These are phyloP conservation scores for Erebia aethiops DNA, from an alignment of 2,888 invertebrate genomes.

Conservation along the genomic window DNA sequence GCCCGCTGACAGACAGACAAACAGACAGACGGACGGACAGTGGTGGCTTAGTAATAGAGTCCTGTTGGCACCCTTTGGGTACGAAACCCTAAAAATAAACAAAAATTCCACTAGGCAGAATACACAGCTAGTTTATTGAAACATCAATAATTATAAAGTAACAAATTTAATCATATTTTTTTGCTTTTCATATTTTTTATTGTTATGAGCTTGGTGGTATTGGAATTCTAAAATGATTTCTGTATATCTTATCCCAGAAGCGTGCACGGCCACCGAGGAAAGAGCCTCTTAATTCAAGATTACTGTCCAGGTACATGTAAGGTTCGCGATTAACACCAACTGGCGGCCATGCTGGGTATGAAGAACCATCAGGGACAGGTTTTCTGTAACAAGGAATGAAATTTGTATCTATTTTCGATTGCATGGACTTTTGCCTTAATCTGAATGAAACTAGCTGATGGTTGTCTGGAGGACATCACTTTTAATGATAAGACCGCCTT, in stretches of 20 bases:
- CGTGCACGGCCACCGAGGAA: conserved; percentile 43
- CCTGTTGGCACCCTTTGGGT: too few species aligned
- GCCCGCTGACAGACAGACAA: too few species aligned
- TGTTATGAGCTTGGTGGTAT: conserved; percentile 41
- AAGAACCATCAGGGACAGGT: conserved; percentile 43
- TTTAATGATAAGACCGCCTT: too few species aligned
- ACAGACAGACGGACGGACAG: too few species aligned
- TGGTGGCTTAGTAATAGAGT: too few species aligned
- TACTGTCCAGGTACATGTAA: conserved; percentile 52
- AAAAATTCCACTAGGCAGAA: too few species aligned
- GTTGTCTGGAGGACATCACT: too few species aligned
- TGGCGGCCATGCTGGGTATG: conserved; percentile 52
- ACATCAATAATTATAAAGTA: background rate
- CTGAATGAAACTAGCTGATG: too few species aligned
- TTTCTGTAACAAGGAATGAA: conserved; percentile 36
- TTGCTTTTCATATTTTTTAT: too few species aligned
- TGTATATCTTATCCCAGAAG: conserved; percentile 57
- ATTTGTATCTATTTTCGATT: background rate
- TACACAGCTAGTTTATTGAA: background rate
- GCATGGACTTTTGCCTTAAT: background rate
- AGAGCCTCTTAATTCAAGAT: conserved; percentile 44
- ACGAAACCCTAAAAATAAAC: too few species aligned
- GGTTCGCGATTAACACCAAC: conserved; percentile 43
- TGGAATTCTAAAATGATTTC: conserved; percentile 49
- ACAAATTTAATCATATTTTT: too few species aligned